Conservation (phyloP, 2,888 invertebrate genomes). For the Drosophila picticornis region DNA sequence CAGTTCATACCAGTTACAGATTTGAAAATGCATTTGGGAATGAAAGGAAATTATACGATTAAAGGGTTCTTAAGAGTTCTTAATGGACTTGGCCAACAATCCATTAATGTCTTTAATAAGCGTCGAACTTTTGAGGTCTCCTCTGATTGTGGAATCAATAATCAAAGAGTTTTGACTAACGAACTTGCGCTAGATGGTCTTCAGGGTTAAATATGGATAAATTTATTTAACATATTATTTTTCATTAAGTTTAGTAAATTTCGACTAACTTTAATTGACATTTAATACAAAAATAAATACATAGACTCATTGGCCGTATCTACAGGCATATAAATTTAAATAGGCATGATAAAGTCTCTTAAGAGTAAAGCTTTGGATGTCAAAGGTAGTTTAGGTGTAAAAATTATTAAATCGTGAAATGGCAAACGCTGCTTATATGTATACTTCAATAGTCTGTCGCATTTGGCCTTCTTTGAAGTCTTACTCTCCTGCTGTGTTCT, state of each 20-base stretch:
- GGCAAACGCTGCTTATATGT: background rate
- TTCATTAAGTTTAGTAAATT: background rate
- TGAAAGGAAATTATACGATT: background rate
- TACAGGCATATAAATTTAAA: no score
- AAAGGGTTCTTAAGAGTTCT: background rate
- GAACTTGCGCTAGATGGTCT: no score
- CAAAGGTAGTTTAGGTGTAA: background rate
- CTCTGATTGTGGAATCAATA: background rate
- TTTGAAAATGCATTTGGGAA: background rate
- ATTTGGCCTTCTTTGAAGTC: no score
- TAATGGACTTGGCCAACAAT: background rate
- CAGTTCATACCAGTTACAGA: background rate
- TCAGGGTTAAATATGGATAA: background rate
- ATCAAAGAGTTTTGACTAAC: background rate
- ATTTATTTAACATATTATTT: background rate
- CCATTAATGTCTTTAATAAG: background rate
- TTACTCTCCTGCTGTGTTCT: no score
- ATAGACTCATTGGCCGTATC: no score
- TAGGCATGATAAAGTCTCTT: no score
- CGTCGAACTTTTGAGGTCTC: background rate
- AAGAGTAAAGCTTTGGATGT: background rate
- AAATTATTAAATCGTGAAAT: background rate
- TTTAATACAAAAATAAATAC: background rate
- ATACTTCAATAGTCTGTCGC: background rate
- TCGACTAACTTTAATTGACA: no score